Percentiles rank a stretch among this genome's conserved stretches.
Evolutionary conservation across 2,888 invertebrate species (phyloP).

Genomic region (Baronia brevicornis): DNA sequence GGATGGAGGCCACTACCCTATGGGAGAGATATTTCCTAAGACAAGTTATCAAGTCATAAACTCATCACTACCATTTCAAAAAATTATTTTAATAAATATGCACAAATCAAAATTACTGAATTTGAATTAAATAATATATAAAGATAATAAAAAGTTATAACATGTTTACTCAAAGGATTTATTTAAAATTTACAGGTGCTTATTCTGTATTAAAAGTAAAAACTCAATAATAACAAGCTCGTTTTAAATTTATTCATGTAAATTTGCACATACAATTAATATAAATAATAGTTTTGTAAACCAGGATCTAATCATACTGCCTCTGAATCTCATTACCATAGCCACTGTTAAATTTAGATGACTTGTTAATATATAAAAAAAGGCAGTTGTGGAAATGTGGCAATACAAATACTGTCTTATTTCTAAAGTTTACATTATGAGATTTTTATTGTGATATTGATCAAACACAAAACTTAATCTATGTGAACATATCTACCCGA

Average conservation of each 20-base stretch:
- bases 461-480: conserved; percentile 69
- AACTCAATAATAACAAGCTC: conserved; percentile 50
- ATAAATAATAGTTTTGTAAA: conserved; percentile 75
- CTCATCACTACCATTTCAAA: too few species aligned
- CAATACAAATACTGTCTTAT: conserved; percentile 73
- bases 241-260: conserved; percentile 75
- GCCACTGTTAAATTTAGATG: conserved; percentile 61
- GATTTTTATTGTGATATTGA: conserved; percentile 73
- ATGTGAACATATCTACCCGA: conserved; percentile 60
- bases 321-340: conserved; percentile 46
- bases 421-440: conserved; percentile 69
- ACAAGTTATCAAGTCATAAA: too few species aligned
- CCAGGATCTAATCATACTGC: conserved; percentile 60
- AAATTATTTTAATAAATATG: too few species aligned
- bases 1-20: too few species aligned
- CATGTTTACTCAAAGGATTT: too few species aligned
- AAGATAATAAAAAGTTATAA: too few species aligned
- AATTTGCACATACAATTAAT: conserved; percentile 76
- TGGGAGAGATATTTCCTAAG: too few species aligned
- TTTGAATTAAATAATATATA: too few species aligned
- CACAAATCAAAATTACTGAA: too few species aligned
- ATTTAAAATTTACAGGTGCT: too few species aligned
- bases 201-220: conserved; percentile 19
- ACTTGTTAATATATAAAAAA: conserved; percentile 68
- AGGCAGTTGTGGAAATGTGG: conserved; percentile 75